Base-by-base conservation (phyloP, 2,113 vertebrate genomes). In the Geothlypis trichas region DNA sequence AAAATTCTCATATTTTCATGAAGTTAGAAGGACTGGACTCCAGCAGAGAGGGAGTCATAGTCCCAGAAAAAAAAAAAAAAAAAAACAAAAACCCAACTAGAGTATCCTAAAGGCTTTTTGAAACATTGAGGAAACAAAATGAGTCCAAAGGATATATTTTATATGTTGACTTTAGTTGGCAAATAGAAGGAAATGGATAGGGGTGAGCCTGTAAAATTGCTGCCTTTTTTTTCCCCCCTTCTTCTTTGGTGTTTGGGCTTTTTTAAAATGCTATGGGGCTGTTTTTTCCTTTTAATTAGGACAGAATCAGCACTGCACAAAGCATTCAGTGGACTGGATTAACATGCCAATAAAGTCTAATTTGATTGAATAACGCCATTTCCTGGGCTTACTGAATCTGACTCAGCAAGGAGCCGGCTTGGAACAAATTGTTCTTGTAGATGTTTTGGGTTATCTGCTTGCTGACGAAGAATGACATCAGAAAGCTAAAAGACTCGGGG, bases 391-490 rank as follows among this genome's bases (percentile, higher is more conserved):
- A 31, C 74, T 90, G 61, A 69, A 73, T 85, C 86, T 97, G 92
- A 96, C 74, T 84, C 89, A 92, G 87, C 84, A 87, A 75, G 51
- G 72, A 94, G 49, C 51, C 54, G 82, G 69, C 71, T 76, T 75
- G 61, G 86, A 94, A 95, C 80, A 96, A 91, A 93, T 49, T 84
- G 82, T 95, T 97, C 80, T 67, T 96, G 74, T 78, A 82, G 86
- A 75, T 16, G 49, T 7, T 90, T 94, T 46, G 54, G 78, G 62
- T 77, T 93, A 82, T 85, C 77, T 74, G 78, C 67, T 78, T 69
- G 27, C 72, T 93, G 84, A 91, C 15, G 7, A 67, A 80, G 61
- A 90, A 37, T n/a, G 44, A 84, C 91, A 95, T 71, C 19, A 90
- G 87, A 87, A 88, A 94, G 61, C 44, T 81, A 9, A 83, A 82